phyloP scores from a whole-genome alignment of 2,797 vertebrate species.

The Mionectes olivaceus region DNA sequence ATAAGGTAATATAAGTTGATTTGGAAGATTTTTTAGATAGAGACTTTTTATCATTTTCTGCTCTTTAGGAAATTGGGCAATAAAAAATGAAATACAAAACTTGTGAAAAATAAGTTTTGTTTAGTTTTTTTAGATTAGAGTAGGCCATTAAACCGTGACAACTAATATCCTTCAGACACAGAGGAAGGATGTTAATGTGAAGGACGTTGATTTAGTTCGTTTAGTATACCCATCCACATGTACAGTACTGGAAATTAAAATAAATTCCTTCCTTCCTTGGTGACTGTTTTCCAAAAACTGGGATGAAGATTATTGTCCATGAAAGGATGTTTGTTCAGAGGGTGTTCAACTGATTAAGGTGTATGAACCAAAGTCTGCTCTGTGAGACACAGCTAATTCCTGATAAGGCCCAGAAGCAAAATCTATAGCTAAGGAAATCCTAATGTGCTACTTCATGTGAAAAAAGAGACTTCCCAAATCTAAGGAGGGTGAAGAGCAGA shows the following conservation, averaged over 20 bases:
- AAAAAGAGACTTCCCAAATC: not conserved
- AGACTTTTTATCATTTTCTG: not conserved
- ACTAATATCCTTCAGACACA: not conserved
- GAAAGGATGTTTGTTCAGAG: not conserved
- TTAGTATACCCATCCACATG: not conserved
- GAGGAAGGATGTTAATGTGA: not conserved
- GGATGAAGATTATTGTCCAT: not conserved
- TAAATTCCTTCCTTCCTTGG: not conserved
- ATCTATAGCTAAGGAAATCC: not conserved
- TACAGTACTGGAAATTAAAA: not conserved
- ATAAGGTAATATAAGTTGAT: not conserved
- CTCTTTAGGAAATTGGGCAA: not conserved
- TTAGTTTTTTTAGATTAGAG: not conserved
- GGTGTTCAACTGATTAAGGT: not conserved
- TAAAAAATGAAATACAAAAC: not conserved
- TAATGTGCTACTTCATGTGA: not conserved
- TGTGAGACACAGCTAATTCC: not conserved
- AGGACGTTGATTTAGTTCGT: not conserved
- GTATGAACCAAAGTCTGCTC: not conserved
- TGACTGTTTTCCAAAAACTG: not conserved
- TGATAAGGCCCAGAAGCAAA: not conserved
- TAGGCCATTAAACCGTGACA: not conserved
- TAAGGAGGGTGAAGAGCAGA: not conserved
- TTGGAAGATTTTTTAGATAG: not conserved
- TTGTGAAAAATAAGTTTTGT: not conserved